A percentile compares a stretch with the other conserved stretches of the same genome.
phyloP scores from a whole-genome alignment of 2,113 vertebrate genomes.

The Pterocles gutturalis region DNA sequence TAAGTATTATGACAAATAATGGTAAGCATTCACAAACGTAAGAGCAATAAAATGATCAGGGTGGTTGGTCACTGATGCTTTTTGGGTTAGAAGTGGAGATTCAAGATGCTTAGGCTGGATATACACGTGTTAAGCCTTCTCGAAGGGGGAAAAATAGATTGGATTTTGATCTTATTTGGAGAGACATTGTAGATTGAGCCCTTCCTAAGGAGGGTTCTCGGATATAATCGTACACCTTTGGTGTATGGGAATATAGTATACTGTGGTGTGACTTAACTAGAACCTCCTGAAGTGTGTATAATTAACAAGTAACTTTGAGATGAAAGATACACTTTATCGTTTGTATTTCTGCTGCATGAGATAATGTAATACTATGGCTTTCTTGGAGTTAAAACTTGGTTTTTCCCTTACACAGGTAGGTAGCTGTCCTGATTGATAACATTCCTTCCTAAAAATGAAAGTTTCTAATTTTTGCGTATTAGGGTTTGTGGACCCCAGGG shows the following conservation, averaged over 20 bases:
- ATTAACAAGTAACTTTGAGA: neutral
- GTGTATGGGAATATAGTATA: neutral
- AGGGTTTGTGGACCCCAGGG: neutral
- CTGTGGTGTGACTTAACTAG: neutral
- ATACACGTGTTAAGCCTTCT: neutral
- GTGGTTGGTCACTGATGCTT: neutral
- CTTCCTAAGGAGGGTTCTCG: fast-evolving
- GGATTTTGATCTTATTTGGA: neutral
- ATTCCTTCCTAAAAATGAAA: neutral
- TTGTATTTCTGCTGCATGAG: fast-evolving
- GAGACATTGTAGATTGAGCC: neutral
- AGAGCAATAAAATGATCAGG: neutral
- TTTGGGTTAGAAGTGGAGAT: neutral
- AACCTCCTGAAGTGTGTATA: neutral
- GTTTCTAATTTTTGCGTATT: neutral
- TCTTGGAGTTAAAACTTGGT: neutral
- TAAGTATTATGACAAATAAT: neutral
- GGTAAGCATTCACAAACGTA: neutral
- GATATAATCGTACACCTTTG: neutral
- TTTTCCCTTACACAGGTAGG: neutral
- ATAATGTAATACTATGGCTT: neutral
- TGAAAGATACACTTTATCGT: neutral
- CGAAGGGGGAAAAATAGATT: neutral
- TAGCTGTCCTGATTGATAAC: neutral
- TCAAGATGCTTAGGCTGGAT: neutral